Conservation (phyloP, 2,888 invertebrate species). For the Temnothorax ravouxi region DNA sequence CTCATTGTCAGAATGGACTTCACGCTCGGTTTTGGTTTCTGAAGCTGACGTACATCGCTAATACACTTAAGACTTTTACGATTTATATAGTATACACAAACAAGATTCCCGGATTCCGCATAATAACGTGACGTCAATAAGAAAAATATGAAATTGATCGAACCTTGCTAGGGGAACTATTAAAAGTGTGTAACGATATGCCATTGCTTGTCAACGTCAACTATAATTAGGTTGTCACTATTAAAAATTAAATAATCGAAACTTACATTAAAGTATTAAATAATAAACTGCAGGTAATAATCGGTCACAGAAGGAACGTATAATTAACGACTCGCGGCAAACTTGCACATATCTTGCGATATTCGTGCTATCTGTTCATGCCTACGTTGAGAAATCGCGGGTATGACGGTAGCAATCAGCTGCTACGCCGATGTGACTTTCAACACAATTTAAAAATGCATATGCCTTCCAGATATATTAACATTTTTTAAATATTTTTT, state of each 20-base stretch:
- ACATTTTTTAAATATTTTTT: neutral
- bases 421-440: neutral
- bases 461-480: neutral
- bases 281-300: slow-evolving; percentile 31
- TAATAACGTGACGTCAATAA: neutral
- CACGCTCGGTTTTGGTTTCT: neutral
- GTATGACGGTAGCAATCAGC: slow-evolving; percentile 9
- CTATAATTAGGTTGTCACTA: slow-evolving; percentile 1
- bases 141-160: slow-evolving; percentile 8
- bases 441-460: slow-evolving; percentile 12
- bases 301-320: neutral
- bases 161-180: neutral
- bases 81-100: neutral
- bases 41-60: neutral
- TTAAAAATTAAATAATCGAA: slow-evolving; percentile 2
- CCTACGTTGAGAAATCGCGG: neutral
- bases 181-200: slow-evolving; percentile 23
- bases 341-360: neutral
- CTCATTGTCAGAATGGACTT: neutral
- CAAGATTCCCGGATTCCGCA: neutral
- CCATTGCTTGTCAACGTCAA: neutral
- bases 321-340: neutral
- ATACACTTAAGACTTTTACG: slow-evolving; percentile 1
- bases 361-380: neutral
- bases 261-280: slow-evolving; percentile 13